A percentile compares a stretch with the other conserved stretches of the same genome.
phyloP scores from a whole-genome alignment of 2,113 vertebrate genomes.

The Caretta caretta region DNA sequence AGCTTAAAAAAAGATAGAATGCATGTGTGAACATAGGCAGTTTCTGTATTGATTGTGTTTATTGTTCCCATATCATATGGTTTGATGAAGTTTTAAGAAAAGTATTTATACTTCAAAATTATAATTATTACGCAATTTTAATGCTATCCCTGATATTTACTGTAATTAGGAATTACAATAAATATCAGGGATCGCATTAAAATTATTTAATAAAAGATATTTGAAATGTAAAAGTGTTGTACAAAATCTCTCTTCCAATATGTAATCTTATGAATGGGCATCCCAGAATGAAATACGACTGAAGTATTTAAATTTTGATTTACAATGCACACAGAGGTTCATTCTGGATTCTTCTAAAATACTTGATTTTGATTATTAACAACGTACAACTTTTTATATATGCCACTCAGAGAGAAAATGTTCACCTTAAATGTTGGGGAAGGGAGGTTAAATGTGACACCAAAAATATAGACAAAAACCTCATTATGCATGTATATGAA shows the following conservation, averaged over 20 bases:
- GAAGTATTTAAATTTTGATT: constrained; percentile 17
- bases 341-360: neutral
- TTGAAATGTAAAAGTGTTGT: constrained; percentile 16
- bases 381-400: neutral
- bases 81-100: constrained; percentile 36
- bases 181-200: neutral
- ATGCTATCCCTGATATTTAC: neutral
- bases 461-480: constrained; percentile 61
- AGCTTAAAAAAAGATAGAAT: constrained; percentile 9
- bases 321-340: neutral
- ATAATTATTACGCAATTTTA: neutral
- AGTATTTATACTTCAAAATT: constrained; percentile 10
- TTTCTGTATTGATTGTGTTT: constrained; percentile 31
- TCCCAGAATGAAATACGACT: constrained; percentile 1
- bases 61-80: constrained; percentile 31
- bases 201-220: constrained; percentile 1
- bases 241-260: neutral
- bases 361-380: constrained; percentile 26
- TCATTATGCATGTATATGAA: constrained; percentile 42
- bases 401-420: neutral
- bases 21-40: constrained; percentile 27
- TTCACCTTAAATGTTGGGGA: constrained; percentile 17
- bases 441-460: constrained; percentile 32
- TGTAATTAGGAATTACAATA: neutral
- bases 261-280: constrained; percentile 10